Percentiles rank a stretch among this genome's conserved stretches.
Conservation (phyloP, 1,140 invertebrate genomes). For the Solenopsis invicta region DNA sequence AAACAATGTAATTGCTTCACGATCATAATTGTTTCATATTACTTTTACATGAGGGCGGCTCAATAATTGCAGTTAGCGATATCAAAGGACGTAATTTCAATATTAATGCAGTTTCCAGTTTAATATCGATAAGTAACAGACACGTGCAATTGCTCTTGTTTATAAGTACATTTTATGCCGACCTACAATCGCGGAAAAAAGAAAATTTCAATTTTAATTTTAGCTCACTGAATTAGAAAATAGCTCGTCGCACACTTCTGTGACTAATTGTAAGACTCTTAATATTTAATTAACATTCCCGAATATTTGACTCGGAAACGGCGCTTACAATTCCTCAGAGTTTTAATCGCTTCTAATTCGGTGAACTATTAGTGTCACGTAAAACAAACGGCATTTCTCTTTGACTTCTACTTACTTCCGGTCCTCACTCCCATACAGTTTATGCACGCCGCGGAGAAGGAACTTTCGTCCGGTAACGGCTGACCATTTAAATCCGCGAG, state of each 20-base stretch:
- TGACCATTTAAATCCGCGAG: conserved; percentile 71
- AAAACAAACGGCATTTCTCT: neutral
- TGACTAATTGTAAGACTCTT: neutral
- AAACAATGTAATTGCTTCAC: conserved; percentile 19
- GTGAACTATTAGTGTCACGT: conserved; percentile 11
- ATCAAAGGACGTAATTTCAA: conserved; percentile 46
- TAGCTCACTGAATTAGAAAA: neutral
- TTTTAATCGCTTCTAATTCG: neutral
- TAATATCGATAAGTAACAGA: conserved; percentile 15
- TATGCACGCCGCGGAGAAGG: neutral
- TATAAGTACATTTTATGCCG: conserved; percentile 5
- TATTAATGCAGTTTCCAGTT: conserved; percentile 29
- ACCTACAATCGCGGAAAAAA: neutral
- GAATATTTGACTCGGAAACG: neutral
- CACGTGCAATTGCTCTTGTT: neutral
- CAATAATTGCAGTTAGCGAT: conserved; percentile 5
- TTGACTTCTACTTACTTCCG: conserved; percentile 12
- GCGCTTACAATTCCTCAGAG: neutral
- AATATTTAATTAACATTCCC: neutral
- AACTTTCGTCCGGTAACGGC: conserved; percentile 13
- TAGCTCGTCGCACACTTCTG: neutral
- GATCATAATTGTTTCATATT: conserved; percentile 19
- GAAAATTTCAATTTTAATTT: neutral
- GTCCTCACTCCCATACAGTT: neutral
- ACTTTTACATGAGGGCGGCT: neutral